Base-by-base conservation (phyloP, 2,797 vertebrate species). In the Trematomus bernacchii region DNA sequence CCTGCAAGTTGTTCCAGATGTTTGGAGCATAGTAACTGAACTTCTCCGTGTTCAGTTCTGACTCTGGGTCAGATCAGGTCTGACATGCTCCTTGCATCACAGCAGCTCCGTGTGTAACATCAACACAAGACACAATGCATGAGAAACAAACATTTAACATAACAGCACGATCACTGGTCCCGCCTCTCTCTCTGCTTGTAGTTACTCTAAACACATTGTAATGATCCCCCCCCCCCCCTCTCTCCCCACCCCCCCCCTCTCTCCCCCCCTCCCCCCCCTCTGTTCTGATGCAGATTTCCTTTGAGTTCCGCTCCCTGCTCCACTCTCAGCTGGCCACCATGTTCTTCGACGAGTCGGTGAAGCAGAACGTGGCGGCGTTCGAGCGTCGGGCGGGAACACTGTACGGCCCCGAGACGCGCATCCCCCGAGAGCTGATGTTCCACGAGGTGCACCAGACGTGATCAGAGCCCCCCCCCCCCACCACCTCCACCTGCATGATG, bases 341-440 rank as follows among this genome's bases (percentile, higher is more conserved):
- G 82, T 99, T 99, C 94, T 99, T 99, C 42, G 97, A 99, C 2
- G 97, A 99, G 91, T 97, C 99, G 15, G 97, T 99, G 53, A 97
- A 98, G 94, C 95, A 98, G 93, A 99, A 97, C 62, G 98, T 99
- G 9, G 96, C 95, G 0, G 98, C 98, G 3, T 99, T 99, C 0
- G 97, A 98, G 93, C 95, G 95, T 19, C 95, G 96, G 96, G 98
- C 98, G 0, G 75, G 93, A 58, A 96, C 95, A 80, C 90, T 90
- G 37, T 98, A 96, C 69, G 98, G 98, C 42, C 96, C 96, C 11
- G 97, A 98, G 95, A 98, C 97, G 0, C 94, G 92, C 18, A 96
- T 98, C 89, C 97, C 97, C 0, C 96, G 96, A 51, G 97, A 98
- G 93, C 93, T 98, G 63, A 98, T 98, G 97, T 97, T 97, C 85